These are phyloP conservation scores for Pogonomyrmex californicus DNA, from an alignment of 1,140 invertebrate species.

Conservation along the genomic window DNA sequence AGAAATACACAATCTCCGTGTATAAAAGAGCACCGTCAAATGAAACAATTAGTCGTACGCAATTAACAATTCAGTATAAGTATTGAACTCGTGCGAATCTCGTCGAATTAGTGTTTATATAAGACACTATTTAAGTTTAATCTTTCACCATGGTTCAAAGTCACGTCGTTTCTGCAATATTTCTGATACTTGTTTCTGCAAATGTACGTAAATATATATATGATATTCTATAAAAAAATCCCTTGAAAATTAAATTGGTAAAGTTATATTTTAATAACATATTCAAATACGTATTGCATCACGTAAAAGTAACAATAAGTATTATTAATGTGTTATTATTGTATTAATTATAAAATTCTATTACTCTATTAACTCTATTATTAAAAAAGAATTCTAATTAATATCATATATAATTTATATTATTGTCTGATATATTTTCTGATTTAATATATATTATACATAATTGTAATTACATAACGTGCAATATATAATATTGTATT, in stretches of 20 bases:
- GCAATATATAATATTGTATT: neutral
- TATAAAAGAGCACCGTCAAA: conserved; percentile 37
- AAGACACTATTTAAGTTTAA: neutral
- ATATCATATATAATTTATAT: neutral
- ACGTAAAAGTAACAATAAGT: neutral
- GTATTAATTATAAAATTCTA: conserved; percentile 2
- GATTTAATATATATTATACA: neutral
- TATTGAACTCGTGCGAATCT: neutral
- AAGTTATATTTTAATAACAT: neutral
- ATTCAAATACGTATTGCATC: neutral
- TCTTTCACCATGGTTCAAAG: conserved; percentile 27
- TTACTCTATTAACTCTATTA: neutral
- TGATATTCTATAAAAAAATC: neutral
- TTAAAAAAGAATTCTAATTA: neutral
- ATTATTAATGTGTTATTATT: neutral
- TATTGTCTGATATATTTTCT: neutral
- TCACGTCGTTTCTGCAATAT: neutral
- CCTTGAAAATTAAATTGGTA: conserved; percentile 23
- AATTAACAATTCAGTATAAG: conserved; percentile 24
- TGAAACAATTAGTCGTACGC: conserved; percentile 16
- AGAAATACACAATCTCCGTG: neutral
- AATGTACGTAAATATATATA: conserved; percentile 30
- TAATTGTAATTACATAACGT: too few species aligned
- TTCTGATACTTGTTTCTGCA: conserved; percentile 26
- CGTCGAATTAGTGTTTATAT: neutral